Evolutionary conservation across 2,888 invertebrate genomes (phyloP), one percentile per base, ranked within the genome.

Genomic region (Lithophane ornitopus): DNA sequence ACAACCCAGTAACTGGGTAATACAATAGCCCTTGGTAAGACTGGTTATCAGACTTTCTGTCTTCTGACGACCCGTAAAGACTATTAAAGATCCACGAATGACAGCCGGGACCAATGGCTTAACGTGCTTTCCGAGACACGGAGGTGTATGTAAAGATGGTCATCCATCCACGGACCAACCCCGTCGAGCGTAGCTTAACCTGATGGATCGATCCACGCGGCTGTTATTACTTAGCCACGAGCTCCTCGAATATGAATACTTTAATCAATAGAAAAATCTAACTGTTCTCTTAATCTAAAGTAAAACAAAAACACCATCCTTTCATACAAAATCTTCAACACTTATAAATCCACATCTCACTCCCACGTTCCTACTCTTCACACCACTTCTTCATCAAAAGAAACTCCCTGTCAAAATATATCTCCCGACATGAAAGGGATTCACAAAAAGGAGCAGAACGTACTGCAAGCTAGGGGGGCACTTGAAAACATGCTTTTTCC

Each of bases 401-500:
- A 74, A 79, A 70, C 76, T 74, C 66, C 72, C 76, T 82, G 85
- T 85, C 88, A 76, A 88, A 89, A 89, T 85, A 84, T 79, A 87
- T 88, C 56, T 86, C 59, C 74, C 62, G 63, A 85, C 84, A 85
- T 88, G 77, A 89, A 88, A 89, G 86, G 83, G 80, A 76, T 66
- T 28, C 61, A 81, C 86, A 86, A 80, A 89, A 86, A 88, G 85
- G 80, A 71, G 34, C 70, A 41, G 68, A 67, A 67, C 54, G 69
- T 70, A 73, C 76, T 76, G 73, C 78, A 67, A 79, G 80, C 84
- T 62, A 71, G 83, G 88, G 88, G 86, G 91, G 89, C 93, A 92
- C 94, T 94, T 92, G 90, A 93, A 92, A 94, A 93, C 94, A 92
- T 92, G 94, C 94, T 93, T 95, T 94, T 95, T 94, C 94, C 93